Conservation (phyloP, 2,113 vertebrate species). For the Thamnophis sirtalis region DNA sequence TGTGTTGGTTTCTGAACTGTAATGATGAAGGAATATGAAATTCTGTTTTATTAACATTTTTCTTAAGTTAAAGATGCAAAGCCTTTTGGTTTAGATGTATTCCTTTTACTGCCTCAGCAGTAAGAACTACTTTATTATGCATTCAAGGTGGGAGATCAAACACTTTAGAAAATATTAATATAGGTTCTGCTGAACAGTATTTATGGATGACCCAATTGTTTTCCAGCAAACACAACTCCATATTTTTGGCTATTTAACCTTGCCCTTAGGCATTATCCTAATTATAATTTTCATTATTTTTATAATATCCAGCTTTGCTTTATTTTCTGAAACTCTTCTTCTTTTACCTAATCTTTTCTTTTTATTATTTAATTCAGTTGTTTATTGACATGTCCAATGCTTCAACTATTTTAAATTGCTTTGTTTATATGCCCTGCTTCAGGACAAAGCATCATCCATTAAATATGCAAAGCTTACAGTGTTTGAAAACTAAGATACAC, state of each 20-base stretch:
- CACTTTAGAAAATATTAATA: not conserved
- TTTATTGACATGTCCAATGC: not conserved
- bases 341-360: not conserved
- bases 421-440: not conserved
- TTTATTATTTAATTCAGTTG: not conserved
- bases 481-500: not conserved
- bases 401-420: not conserved
- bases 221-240: not conserved
- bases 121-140: not conserved
- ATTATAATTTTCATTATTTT: not conserved
- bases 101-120: not conserved
- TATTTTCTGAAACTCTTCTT: not conserved
- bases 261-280: not conserved
- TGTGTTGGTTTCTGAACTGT: not conserved
- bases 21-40: not conserved
- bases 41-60: not conserved
- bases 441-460: not conserved
- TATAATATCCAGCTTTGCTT: not conserved
- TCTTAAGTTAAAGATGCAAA: not conserved
- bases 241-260: not conserved
- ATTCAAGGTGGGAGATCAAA: not conserved
- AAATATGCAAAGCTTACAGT: not conserved
- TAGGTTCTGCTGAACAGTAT: not conserved
- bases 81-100: not conserved
- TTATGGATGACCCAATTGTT: not conserved